phyloP scores from a whole-genome alignment of 2,113 vertebrate genomes.

The Gadus macrocephalus region DNA sequence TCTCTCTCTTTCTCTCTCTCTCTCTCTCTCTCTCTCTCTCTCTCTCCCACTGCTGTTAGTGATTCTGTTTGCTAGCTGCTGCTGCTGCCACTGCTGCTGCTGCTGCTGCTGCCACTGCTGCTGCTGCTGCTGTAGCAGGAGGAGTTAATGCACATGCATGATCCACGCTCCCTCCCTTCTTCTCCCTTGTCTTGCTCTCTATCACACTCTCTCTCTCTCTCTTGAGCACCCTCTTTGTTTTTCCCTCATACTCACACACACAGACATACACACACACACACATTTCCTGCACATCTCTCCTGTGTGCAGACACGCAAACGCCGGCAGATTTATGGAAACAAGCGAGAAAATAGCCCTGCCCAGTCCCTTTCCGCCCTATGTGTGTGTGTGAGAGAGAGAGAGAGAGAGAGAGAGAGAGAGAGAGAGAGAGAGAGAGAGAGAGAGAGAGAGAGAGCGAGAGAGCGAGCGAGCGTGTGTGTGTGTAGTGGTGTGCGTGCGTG shows the following conservation, averaged over 20 bases:
- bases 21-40: constrained; percentile 58
- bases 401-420: too few relatives aligned
- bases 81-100: constrained; percentile 50
- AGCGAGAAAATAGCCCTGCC: constrained; percentile 57
- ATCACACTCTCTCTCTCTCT: constrained; percentile 33
- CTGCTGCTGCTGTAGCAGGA: constrained; percentile 51
- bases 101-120: constrained; percentile 38
- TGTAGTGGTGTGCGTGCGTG: constrained; percentile 10
- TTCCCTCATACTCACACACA: constrained; percentile 2
- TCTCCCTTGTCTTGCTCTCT: constrained; percentile 27
- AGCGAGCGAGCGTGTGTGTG: too few relatives aligned
- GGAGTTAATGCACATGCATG: constrained; percentile 77
- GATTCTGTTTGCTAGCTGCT: constrained; percentile 23
- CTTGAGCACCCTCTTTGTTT: constrained; percentile 11
- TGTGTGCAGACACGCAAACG: constrained; percentile 34
- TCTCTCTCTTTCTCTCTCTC: too few relatives aligned
- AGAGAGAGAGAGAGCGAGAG: too few relatives aligned
- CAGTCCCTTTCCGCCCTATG: constrained; percentile 43
- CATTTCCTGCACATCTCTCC: constrained; percentile 39
- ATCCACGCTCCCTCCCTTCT: constrained; percentile 64
- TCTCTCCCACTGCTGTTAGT: constrained; percentile 40
- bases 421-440: too few relatives aligned
- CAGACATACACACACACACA: constrained; percentile 2
- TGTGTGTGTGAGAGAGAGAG: too few relatives aligned
- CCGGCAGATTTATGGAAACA: constrained; percentile 33